A percentile compares a stretch with the other conserved stretches of the same genome.
These are phyloP conservation scores for Lasioglossum lativentre DNA, from an alignment of 2,888 invertebrate species.

Conservation along the genomic window DNA sequence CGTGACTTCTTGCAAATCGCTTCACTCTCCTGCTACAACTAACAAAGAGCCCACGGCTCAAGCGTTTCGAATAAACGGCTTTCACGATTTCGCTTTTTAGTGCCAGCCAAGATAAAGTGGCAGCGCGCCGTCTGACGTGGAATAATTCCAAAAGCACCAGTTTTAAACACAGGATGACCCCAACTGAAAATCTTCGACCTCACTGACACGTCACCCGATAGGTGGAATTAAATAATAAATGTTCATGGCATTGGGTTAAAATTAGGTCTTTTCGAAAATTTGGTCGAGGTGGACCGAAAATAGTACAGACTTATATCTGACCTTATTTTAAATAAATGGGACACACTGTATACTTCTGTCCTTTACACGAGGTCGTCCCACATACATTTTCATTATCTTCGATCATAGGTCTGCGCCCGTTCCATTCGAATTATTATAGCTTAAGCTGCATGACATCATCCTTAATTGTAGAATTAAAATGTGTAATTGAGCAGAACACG, in stretches of 20 bases:
- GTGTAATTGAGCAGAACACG: slow-evolving; percentile 5
- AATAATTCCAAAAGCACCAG: neutral
- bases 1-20: slow-evolving; percentile 36
- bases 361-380: neutral
- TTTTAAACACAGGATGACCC: neutral
- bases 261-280: no score
- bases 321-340: no score
- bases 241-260: no score
- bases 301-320: no score
- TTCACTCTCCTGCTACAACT: slow-evolving; percentile 10
- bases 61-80: slow-evolving; percentile 18
- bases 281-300: no score
- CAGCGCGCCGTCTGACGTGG: neutral
- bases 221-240: no score
- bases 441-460: slow-evolving; percentile 13
- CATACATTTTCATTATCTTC: neutral
- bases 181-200: neutral
- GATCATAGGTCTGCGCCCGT: neutral
- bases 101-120: neutral
- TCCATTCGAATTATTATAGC: neutral
- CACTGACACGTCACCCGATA: neutral
- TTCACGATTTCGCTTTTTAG: neutral
- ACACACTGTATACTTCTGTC: neutral
- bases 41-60: neutral
- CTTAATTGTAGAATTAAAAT: slow-evolving; percentile 25